phyloP scores from a whole-genome alignment of 2,888 invertebrate genomes.

The Netelia inedita region DNA sequence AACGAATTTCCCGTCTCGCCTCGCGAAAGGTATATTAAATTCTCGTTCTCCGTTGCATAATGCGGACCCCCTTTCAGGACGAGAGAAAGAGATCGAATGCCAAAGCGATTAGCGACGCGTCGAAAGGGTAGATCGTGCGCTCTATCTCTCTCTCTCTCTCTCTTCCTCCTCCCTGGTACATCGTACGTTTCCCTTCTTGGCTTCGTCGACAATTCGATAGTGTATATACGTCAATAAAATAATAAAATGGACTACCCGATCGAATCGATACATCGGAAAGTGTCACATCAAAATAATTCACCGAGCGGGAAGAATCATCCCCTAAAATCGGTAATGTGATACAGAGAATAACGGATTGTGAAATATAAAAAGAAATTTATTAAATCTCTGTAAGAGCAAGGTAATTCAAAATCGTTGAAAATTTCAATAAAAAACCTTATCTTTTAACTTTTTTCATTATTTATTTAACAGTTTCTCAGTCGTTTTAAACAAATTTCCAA shows the following conservation, averaged over 20 bases:
- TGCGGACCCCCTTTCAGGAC: slow-evolving; percentile 36
- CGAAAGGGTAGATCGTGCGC: slow-evolving; percentile 55
- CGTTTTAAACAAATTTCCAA: too few relatives aligned
- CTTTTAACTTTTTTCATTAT: too few relatives aligned
- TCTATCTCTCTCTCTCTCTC: slow-evolving; percentile 3
- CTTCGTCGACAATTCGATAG: slow-evolving; percentile 8
- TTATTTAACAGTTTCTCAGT: too few relatives aligned
- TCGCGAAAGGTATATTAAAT: slow-evolving; percentile 78
- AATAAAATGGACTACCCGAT: slow-evolving; percentile 49
- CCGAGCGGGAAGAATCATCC: background rate
- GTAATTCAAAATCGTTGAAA: background rate
- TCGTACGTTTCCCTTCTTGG: background rate
- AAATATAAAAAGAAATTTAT: too few relatives aligned
- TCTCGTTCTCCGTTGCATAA: slow-evolving; percentile 74
- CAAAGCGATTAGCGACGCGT: slow-evolving; percentile 69
- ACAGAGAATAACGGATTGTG: background rate
- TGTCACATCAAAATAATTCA: slow-evolving; percentile 58
- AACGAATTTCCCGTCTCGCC: slow-evolving; percentile 51
- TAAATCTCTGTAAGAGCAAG: too few relatives aligned
- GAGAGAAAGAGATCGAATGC: slow-evolving; percentile 26
- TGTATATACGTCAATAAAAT: slow-evolving; percentile 41
- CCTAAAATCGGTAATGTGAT: background rate
- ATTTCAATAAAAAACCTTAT: background rate
- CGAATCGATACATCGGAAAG: slow-evolving; percentile 54
- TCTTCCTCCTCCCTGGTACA: slow-evolving; percentile 1